Base-by-base conservation (phyloP, 2,888 invertebrate species). In the Brassicogethes aeneus region DNA sequence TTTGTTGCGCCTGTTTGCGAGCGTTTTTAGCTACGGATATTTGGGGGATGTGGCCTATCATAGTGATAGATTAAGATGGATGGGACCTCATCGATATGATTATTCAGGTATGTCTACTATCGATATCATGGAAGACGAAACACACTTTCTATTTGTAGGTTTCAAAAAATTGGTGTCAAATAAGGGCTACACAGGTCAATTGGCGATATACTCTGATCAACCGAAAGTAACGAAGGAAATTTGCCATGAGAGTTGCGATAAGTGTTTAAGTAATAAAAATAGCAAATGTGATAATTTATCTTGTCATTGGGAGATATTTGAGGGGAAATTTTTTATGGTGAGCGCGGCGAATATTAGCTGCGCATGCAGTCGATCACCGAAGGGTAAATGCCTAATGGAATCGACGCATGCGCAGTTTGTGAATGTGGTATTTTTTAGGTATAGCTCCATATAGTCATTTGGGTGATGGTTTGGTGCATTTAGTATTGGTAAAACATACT, bases 41-140 rank as follows among this genome's bases (percentile, higher is more conserved):
- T 75, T 90, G 54, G 91, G 90, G 2, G 89, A 91, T 66, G 79
- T 86, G 29, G 75, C 88, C 14, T 72, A 77, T 44, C 82, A 85
- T 55, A 88, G 88, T 59, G 89, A 90, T 56, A 76, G 78, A 45
- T 80, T 84, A 54, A 73, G 90, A 34, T 89, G 87, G 84, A 82
- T 91, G 82, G 91, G 91, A 30, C 88, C 90, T 12, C 77, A 77
- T 48, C 72, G 90, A 48, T 91, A 91, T 60, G 83, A 85, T 56
- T 83, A 82, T 65, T 78, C 83, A 40, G 87, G 84, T 80, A 59
- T 53, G 34, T 39, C 31, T 14, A 16, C 7, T 35, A 14, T 33
- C n/a, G 33, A 14, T 2, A 23, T 23, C 5, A 5, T 23, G 2
- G 35, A 15, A n/a, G n/a, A n/a, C n/a, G n/a, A n/a, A n/a, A n/a